A percentile compares a stretch with the other conserved stretches of the same genome.
phyloP scores from a whole-genome alignment of 2,888 invertebrate genomes.

The Terebella lapidaria region DNA sequence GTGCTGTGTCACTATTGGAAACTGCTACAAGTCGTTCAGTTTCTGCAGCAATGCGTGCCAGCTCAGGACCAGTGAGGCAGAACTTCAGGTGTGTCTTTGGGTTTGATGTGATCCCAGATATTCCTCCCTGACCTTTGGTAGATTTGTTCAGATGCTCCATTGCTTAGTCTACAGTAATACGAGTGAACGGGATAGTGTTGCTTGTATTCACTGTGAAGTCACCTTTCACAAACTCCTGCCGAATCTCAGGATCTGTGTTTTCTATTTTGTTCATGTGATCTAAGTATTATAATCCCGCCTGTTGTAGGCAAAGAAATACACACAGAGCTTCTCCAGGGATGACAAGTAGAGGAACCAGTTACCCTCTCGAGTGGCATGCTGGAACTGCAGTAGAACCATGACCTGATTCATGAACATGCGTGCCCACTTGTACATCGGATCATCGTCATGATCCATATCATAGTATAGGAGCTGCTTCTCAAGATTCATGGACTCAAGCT shows the following conservation, averaged over 20 bases:
- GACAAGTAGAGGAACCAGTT: slow-evolving; percentile 14
- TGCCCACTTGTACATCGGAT: slow-evolving; percentile 12
- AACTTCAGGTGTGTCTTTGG: slow-evolving; percentile 11
- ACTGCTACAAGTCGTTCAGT: slow-evolving; percentile 5
- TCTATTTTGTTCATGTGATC: slow-evolving; percentile 8
- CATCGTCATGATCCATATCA: slow-evolving; percentile 7
- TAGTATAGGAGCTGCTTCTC: slow-evolving; percentile 4
- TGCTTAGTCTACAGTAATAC: slow-evolving; percentile 12
- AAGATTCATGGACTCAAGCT: background rate
- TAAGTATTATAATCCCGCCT: slow-evolving; percentile 15
- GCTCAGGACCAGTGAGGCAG: slow-evolving; percentile 13
- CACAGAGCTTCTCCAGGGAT: slow-evolving; percentile 11
- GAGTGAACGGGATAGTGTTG: slow-evolving; percentile 6
- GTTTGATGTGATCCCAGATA: slow-evolving; percentile 10
- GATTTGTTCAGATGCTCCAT: slow-evolving; percentile 13
- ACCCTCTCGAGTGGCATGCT: slow-evolving; percentile 9
- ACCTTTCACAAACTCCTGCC: background rate
- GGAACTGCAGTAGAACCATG: slow-evolving; percentile 12
- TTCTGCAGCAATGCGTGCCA: slow-evolving; percentile 14
- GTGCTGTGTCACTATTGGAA: background rate
- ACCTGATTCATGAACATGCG: slow-evolving; percentile 9
- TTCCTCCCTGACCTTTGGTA: slow-evolving; percentile 14
- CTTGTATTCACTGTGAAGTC: slow-evolving; percentile 4
- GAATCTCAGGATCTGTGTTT: background rate
- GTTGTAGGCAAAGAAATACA: slow-evolving; percentile 9